Evolutionary conservation across 2,888 invertebrate genomes (phyloP), one percentile per base, ranked within the genome.

Genomic region (Ophraella communa): DNA sequence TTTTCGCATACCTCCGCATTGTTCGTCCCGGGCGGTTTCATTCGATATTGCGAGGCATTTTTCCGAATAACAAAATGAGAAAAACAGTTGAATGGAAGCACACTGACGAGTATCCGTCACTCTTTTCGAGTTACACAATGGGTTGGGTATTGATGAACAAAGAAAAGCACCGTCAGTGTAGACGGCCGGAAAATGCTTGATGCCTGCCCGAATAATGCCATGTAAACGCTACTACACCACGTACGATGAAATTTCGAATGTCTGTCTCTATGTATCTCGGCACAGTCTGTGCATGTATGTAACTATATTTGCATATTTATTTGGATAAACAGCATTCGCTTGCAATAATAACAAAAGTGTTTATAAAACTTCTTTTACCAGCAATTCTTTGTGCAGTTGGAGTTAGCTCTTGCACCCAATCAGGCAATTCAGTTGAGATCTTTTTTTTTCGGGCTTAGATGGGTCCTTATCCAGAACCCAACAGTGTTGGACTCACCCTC

Each of bases 81-180:
- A 63, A 63, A 63, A 63, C 63, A 58, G 58, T 63, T 63, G 60
- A 61, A 64, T 49, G 30, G 59, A 39, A 64, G 18, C 55, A 55
- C 24, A 51, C 24, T 59, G 59, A 59, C 51, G 59, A 45, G 54
- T 60, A 47, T 54, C 64, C 60, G 59, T 64, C 64, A 55, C 54
- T 64, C 64, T 64, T 55, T 49, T 47, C 60, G 42, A 35, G 42
- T 24, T 45, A 24, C 53, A 63, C 58, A 63, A 57, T 45, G 52
- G 57, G 39, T 35, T 39, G 52, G 33, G 62, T 63, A 63, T 63
- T 58, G 63, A 63, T 51, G 63, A 63, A 63, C 58, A 63, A 63
- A 63, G 63, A 63, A 63, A 51, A 47, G 49, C 49, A 21, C 11
- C 52, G 63, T 45, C 57, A 24, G 44, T 24, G 52, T 45, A 55